Percentiles rank a stretch among this genome's conserved stretches.
phyloP scores from a whole-genome alignment of 1,140 invertebrate species.

The Drosophila tropicalis region DNA sequence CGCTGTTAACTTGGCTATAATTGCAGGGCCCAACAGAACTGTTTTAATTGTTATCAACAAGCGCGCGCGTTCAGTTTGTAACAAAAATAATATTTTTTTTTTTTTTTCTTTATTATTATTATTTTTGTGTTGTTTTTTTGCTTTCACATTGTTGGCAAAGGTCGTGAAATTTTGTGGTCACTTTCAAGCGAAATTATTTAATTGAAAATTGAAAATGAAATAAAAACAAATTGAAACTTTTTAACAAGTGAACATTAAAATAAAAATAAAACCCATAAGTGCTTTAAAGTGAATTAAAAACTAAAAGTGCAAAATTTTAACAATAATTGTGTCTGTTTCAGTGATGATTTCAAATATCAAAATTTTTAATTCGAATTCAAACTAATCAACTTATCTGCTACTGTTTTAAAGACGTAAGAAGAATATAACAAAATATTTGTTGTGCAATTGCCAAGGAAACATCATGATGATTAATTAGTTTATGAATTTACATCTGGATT shows the following conservation, averaged over 20 bases:
- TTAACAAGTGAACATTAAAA: neutral
- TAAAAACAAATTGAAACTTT: conserved; percentile 11
- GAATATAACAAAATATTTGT: too few relatives aligned
- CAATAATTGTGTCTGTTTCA: too few relatives aligned
- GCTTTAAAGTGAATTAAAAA: neutral
- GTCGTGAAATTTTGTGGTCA: conserved; percentile 31
- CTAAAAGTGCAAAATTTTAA: too few relatives aligned
- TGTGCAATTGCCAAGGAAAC: too few relatives aligned
- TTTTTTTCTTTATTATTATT: conserved; percentile 23
- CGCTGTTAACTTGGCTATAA: conserved; percentile 74
- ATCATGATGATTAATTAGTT: too few relatives aligned
- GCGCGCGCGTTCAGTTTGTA: conserved; percentile 65
- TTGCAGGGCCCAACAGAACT: conserved; percentile 55
- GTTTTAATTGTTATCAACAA: conserved; percentile 77
- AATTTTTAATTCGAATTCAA: too few relatives aligned
- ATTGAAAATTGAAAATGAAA: neutral
- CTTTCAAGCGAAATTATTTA: neutral
- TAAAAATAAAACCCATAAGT: neutral
- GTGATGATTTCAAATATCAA: too few relatives aligned
- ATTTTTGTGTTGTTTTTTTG: conserved; percentile 23
- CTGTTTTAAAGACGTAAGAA: too few relatives aligned
- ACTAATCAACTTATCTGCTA: too few relatives aligned
- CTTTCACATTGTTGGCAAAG: conserved; percentile 47
- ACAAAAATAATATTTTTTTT: conserved; percentile 15
- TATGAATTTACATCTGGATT: neutral